Evolutionary conservation across 2,888 invertebrate genomes (phyloP), one percentile per base, ranked within the genome.

Genomic region (Trissonchulus latispiculum): DNA sequence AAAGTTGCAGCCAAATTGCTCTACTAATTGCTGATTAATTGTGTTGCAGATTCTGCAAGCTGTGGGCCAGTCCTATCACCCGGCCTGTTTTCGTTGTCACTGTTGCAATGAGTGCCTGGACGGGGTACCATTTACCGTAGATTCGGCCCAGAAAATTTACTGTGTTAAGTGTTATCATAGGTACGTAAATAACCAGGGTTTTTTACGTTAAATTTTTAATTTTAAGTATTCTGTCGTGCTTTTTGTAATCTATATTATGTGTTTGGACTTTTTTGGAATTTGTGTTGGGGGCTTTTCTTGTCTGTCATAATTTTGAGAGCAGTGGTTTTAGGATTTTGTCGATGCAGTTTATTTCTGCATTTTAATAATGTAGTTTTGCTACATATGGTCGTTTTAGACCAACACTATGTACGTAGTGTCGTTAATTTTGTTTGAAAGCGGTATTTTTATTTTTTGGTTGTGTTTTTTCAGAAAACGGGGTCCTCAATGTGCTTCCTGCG

Each of bases 21-120:
- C 69, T n/a, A n/a, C n/a, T n/a, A n/a, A n/a, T n/a, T n/a, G n/a
- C n/a, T n/a, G n/a, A n/a, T n/a, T n/a, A n/a, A 66, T 36, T 29
- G 23, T 59, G 36, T 66, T 75, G 29, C 80, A 95, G 95, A 96
- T 97, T 81, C 86, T 99, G 70, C 96, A 97, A 89, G 97, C 97
- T 0, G 95, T 97, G 94, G 97, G 97, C 32, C 95, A 95, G 85
- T 95, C 95, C 0, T 99, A 96, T 85, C 97, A 99, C 84, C 97
- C 97, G 0, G 95, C 95, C 8, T 99, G 99, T 86, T 99, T 99
- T 86, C 90, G 96, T 68, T 99, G 99, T 85, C 95, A 93, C 84
- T 89, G 95, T 75, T 99, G 99, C 84, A 95, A 95, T 83, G 94
- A 95, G 83, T 96, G 96, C 83, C 87, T 99, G 70, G 97, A 99